Base-by-base conservation (phyloP, 2,797 vertebrate genomes). In the Ibycter americanus region DNA sequence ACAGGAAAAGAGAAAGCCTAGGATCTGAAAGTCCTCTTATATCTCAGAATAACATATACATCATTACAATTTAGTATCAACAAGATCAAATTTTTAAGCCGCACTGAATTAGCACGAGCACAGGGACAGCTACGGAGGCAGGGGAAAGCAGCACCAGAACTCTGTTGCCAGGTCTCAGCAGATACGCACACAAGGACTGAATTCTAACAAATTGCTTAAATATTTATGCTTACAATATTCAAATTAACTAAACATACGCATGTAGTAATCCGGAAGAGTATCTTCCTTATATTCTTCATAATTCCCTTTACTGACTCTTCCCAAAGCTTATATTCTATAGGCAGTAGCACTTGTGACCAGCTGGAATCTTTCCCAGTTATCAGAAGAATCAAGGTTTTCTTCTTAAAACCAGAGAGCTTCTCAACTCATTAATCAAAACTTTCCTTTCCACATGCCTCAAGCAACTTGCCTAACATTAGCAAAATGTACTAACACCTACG, bases 71-170 rank as follows among this genome's bases (percentile, higher is more conserved):
- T 58, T 83, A 54, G 22, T 22, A 44, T 44, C 42, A 8, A 44
- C 42, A 44, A 44, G 42, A 44, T 5, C 31, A 46, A 15, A 15
- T 40, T 86, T 63, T 54, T 52, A 44, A 51, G 59, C 11, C 36
- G 44, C 1, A 0, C 34, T 62, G 42, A 19, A 56, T 16, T 15
- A 44, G 22, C 38, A 4, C 9, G 38, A 59, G 29, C 2, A 0
- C 32, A 84, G 26, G 40, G 38, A 26, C 54, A 58, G 23, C 36
- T 29, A 15, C 2, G 8, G 15, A 31, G 23, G 17, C 40, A 80
- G n/a, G 5, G 21, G n/a, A 36, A 46, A 52, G 11, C n/a, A 51
- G 56, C n/a, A 88, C 15, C 66, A 65, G 49, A 72, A 44, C 6
- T 32, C 38, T 31, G 9, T 8, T 74, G 36, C 42, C 63, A 70